Conservation (phyloP, 2,888 invertebrate species). For the Chloromyia formosa region DNA sequence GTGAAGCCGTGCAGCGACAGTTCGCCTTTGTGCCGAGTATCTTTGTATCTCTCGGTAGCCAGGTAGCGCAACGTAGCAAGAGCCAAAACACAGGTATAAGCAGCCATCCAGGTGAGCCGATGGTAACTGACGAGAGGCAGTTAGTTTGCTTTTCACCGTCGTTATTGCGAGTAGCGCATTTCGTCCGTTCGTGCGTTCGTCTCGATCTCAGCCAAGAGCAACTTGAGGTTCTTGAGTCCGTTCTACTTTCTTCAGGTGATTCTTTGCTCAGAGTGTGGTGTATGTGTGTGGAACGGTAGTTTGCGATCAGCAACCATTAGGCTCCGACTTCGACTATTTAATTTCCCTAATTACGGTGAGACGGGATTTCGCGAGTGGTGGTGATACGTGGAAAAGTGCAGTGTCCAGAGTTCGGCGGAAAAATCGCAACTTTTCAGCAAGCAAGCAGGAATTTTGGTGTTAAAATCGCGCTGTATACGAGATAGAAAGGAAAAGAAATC, state of each 20-base stretch:
- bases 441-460: not conserved
- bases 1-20: constrained; percentile 8
- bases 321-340: constrained; percentile 1
- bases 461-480: constrained; percentile 20
- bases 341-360: constrained; percentile 28
- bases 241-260: constrained; percentile 39
- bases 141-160: constrained; percentile 39
- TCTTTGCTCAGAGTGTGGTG: not conserved
- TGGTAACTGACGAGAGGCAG: not conserved
- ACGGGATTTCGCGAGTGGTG: constrained; percentile 14
- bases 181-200: not conserved
- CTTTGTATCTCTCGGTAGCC: too few species aligned
- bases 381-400: constrained; percentile 35
- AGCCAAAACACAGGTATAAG: constrained; percentile 11
- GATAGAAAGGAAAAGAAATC: constrained; percentile 21
- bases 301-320: not conserved
- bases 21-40: not conserved
- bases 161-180: constrained; percentile 8
- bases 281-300: constrained; percentile 31
- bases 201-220: not conserved
- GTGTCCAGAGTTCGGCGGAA: not conserved
- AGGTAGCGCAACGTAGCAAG: constrained; percentile 20
- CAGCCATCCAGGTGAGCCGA: not conserved
- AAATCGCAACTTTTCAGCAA: not conserved
- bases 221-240: constrained; percentile 24